phyloP scores from a whole-genome alignment of 1,140 invertebrate genomes.

The Drosophila kikkawai region DNA sequence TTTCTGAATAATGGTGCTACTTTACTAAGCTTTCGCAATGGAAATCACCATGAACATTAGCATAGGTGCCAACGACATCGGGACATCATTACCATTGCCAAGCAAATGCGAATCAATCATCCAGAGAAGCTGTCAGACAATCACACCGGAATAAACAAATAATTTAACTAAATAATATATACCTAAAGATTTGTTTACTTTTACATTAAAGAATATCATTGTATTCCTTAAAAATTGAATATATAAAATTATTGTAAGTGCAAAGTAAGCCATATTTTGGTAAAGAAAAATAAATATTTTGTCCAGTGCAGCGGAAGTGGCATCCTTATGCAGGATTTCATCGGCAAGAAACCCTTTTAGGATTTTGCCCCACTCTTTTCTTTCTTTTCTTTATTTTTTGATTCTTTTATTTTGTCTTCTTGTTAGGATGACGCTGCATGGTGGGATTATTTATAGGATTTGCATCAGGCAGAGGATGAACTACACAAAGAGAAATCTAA shows the following conservation, averaged over 20 bases:
- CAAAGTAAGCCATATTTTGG: not conserved
- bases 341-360: not conserved
- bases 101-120: slow-evolving; percentile 56
- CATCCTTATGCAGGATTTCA: not conserved
- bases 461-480: slow-evolving; percentile 18
- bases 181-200: not conserved
- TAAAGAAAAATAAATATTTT: not conserved
- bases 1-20: slow-evolving; percentile 1
- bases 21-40: slow-evolving; percentile 13
- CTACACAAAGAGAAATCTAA: not conserved
- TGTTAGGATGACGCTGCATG: slow-evolving; percentile 13
- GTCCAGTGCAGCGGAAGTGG: not conserved
- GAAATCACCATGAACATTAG: slow-evolving; percentile 8
- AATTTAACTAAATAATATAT: not conserved
- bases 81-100: slow-evolving; percentile 31
- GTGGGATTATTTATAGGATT: slow-evolving; percentile 39
- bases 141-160: not conserved
- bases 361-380: not conserved
- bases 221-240: not conserved
- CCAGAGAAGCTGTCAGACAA: slow-evolving; percentile 12
- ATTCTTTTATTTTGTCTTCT: slow-evolving; percentile 7
- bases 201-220: not conserved
- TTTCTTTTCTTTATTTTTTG: slow-evolving; percentile 1
- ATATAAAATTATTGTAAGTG: not conserved
- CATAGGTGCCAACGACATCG: not conserved